phyloP scores from a whole-genome alignment of 2,888 invertebrate genomes.

The Temnothorax unifasciatus region DNA sequence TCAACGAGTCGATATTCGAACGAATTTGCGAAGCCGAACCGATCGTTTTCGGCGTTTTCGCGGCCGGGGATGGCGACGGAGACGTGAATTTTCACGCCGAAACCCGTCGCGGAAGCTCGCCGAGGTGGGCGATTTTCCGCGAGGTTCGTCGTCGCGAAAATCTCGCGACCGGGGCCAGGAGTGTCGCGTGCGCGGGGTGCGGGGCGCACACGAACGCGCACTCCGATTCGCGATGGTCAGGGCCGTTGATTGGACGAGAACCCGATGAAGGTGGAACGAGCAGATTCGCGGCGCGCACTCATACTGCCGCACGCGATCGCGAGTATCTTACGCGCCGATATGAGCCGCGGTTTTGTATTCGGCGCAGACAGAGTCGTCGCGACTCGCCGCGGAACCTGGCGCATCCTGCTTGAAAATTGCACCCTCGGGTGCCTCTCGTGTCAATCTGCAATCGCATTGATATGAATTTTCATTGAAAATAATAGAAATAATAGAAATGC shows the following conservation, averaged over 20 bases:
- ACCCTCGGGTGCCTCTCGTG: too few relatives aligned
- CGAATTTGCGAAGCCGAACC: conserved; percentile 4
- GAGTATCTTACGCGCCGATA: conserved; percentile 70
- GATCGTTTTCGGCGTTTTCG: conserved; percentile 41
- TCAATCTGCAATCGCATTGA: too few relatives aligned
- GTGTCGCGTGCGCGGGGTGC: conserved; percentile 64
- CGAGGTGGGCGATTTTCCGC: conserved; percentile 43
- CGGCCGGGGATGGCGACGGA: not conserved
- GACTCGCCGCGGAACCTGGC: conserved; percentile 44
- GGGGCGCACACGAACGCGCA: conserved; percentile 72
- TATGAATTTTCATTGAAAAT: not conserved
- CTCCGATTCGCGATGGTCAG: conserved; percentile 10
- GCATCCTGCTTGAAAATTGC: too few relatives aligned
- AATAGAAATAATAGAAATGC: not conserved
- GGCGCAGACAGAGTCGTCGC: conserved; percentile 76
- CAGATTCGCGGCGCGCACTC: conserved; percentile 69
- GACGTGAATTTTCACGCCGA: conserved; percentile 51
- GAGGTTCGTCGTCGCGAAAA: conserved; percentile 36
- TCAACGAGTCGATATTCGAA: conserved; percentile 67
- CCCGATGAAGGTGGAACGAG: conserved; percentile 61
- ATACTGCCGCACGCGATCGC: conserved; percentile 68
- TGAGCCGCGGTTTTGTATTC: conserved; percentile 72
- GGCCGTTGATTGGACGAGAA: conserved; percentile 75
- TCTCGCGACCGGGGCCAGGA: conserved; percentile 71
- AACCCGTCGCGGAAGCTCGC: not conserved